Evolutionary conservation across 2,113 vertebrate genomes (phyloP), one percentile per base, ranked within the genome.

Genomic region (Campylorhamphus procurvoides): DNA sequence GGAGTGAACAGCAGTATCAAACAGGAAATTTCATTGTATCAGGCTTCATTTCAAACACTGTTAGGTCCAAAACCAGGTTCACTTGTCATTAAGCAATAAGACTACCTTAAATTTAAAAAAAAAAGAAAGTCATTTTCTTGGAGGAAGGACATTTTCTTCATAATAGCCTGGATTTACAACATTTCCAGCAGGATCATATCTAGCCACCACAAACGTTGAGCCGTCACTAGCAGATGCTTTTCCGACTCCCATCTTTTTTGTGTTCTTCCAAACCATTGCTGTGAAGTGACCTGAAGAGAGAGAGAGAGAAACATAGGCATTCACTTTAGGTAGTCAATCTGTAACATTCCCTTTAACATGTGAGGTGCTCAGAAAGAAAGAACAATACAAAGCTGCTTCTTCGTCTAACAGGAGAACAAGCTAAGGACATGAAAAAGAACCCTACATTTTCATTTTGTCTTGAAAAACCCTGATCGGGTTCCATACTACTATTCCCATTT

Each of bases 221-320:
- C 99, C 99, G 2, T 99, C 99, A 4, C 98, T 98, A 18, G 99
- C 98, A 18, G 97, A 97, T 8, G 99, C 99, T 94, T 99, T 99
- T 37, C 99, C 99, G 2, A 99, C 98, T 6, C 99, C 99, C 95
- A 99, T 98, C 96, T 98, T 98, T 95, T 98, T 99, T 13, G 97
- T 99, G 91, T 96, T 99, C 96, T 99, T 99, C 99, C 99, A 99
- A 29, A 99, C 98, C 99, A 99, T 99, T 46, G 99, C 99, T 44
- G 99, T 99, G 95, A 99, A 99, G 96, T 99, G 99, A 67, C 99
- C 99, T 99, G 91, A 85, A 60, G 49, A 83, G n/a, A 71, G 35
- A 71, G 35, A 68, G 39, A 49, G 13, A 52, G 7, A 91, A 82
- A 63, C 10, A 68, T 7, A 80, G 1, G 6, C 8, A 29, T 55